Evolutionary conservation across 2,888 invertebrate species (phyloP), one percentile per base, ranked within the genome.

Genomic region (Druceiella hillmani): DNA sequence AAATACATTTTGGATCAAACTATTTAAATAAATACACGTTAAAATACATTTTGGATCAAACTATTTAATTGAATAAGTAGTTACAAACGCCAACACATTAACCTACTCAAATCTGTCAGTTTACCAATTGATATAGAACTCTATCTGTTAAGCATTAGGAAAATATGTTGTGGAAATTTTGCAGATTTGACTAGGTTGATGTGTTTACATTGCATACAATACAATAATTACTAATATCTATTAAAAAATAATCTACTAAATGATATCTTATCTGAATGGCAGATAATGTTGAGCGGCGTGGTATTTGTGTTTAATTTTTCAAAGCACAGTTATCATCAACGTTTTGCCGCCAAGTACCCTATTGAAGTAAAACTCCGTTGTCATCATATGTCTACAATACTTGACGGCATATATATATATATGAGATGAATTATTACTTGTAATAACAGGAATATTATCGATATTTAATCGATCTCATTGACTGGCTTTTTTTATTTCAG

Each of bases 261-360:
- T 20, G 22, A 20, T 20, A 6, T 20, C 22, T 20, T 20, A 20
- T 20, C 22, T 20, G 22, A 20, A 20, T n/a, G 22, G 22, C 22
- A 20, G 22, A 20, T 20, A 20, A 20, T 20, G 22, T 20, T 20
- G 22, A 20, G 6, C 22, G 6, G 22, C 22, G 22, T 20, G 22
- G 22, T 20, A 20, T 20, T 20, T 20, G 22, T 20, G 22, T n/a
- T 7, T 7, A 7, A 20, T 20, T 20, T 20, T n/a, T 20, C 22
- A 20, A 20, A 20, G 22, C 22, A 20, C 22, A 20, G 22, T 20
- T 20, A 20, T 20, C n/a, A n/a, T n/a, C 22, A 20, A 20, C 22
- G 22, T 20, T 20, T 20, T 7, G 9, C 22, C 22, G 22, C 22
- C 22, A 20, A 20, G 22, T 20, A 7, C 22, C 22, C 22, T 6